Base-by-base conservation (phyloP, 2,797 vertebrate species). In the Sebastes steindachneri region DNA sequence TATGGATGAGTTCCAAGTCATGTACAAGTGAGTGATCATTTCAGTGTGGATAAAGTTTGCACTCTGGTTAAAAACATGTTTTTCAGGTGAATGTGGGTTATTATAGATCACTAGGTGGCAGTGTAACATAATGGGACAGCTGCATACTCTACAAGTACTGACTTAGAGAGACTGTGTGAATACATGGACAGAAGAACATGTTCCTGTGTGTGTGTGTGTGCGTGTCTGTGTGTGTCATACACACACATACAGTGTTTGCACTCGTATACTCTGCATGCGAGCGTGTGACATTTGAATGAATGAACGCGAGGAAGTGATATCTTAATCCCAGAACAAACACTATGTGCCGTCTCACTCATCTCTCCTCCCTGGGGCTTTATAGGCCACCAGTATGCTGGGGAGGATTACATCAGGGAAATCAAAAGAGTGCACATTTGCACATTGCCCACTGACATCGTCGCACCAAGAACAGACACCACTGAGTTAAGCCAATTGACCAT, bases 321-420 rank as follows among this genome's bases (percentile, higher is more conserved):
- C 86, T 87, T 92, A 91, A 93, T 90, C 92, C 88, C 70, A 88
- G 86, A 89, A 88, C 90, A 93, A 93, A 91, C 91, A 82, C 53
- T 8, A 37, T 48, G 67, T 72, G 45, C 45, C 10, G 31, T 77
- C 84, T 88, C 71, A 77, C 83, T 90, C 88, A 83, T 88, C 85
- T 90, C 80, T 80, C 74, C 70, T 83, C 73, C 75, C 58, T 1
- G 69, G 79, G 85, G 79, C 78, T 83, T 85, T 31, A 64, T 9
- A 26, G 66, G 75, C 75, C 28, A 77, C 83, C 86, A 75, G 77
- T 76, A 66, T 41, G 87, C 75, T 87, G 78, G 9, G 51, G 87
- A 84, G 89, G 91, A 91, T 92, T 93, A 92, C 91, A 93, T 86
- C 81, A 68, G 88, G 79, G 81, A 82, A 86, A 92, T 93, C 84